phyloP scores from a whole-genome alignment of 2,113 vertebrate species.

The Epinephelus moara region DNA sequence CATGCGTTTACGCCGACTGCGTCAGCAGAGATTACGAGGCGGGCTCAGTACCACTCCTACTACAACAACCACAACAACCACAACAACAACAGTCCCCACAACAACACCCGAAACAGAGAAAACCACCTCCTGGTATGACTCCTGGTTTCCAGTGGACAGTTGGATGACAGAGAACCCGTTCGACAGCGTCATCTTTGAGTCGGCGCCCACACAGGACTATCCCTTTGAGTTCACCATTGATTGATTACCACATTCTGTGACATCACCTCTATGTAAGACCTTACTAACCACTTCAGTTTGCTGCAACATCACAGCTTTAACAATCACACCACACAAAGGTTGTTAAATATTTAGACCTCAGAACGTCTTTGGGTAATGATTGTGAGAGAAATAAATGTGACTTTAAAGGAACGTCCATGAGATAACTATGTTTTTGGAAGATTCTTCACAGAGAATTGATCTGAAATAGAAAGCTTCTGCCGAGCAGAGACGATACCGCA shows the following conservation, averaged over 20 bases:
- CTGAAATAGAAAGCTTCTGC: conserved; percentile 60
- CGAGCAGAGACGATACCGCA: conserved; percentile 62
- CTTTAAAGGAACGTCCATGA: background rate
- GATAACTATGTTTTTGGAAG: conserved; percentile 11
- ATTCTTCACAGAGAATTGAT: conserved; percentile 18
- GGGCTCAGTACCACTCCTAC: conserved; percentile 25
- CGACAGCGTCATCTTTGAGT: conserved; percentile 66
- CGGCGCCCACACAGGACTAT: conserved; percentile 80
- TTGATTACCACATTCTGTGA: conserved; percentile 54
- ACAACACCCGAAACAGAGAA: conserved; percentile 49
- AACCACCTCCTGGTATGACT: conserved; percentile 81
- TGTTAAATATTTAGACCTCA: background rate
- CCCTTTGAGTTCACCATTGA: conserved; percentile 80
- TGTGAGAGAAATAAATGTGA: background rate
- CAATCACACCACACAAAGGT: background rate
- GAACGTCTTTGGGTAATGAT: background rate
- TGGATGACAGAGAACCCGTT: conserved; percentile 69
- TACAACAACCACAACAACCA: conserved; percentile 19
- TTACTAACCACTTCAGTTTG: conserved; percentile 19
- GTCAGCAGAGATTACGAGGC: conserved; percentile 59
- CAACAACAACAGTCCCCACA: conserved; percentile 27
- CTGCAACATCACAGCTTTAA: conserved; percentile 33
- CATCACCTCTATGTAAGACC: background rate
- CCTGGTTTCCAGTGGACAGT: conserved; percentile 77
- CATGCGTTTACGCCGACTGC: conserved; percentile 68